phyloP scores from a whole-genome alignment of 2,888 invertebrate species.

The Gryllus longicercus region DNA sequence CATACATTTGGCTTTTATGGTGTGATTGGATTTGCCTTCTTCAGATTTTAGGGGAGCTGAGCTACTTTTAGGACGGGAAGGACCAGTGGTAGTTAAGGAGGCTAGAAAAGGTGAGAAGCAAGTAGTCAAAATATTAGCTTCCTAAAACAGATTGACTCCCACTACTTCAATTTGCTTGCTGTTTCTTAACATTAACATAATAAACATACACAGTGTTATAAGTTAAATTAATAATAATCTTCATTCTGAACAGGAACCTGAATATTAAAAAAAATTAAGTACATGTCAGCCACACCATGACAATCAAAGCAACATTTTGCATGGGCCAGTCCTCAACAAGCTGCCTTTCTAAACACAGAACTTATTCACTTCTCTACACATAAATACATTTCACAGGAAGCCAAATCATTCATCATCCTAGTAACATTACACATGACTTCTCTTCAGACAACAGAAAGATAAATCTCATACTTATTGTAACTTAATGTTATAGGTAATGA shows the following conservation, averaged over 20 bases:
- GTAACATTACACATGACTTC: too few species aligned
- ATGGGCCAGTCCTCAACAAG: background rate
- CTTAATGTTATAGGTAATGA: too few species aligned
- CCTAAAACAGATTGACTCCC: slow-evolving; percentile 25
- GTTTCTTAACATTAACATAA: slow-evolving; percentile 12
- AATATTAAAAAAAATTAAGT: background rate
- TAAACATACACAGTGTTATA: slow-evolving; percentile 17
- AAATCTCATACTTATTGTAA: too few species aligned
- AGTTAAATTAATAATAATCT: background rate
- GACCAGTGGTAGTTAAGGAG: slow-evolving; percentile 70
- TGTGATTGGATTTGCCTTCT: slow-evolving; percentile 37
- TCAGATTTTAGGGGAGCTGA: slow-evolving; percentile 53
- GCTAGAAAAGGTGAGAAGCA: slow-evolving; percentile 58
- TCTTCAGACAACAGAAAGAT: too few species aligned
- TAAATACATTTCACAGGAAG: background rate
- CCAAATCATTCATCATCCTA: background rate
- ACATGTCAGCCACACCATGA: slow-evolving; percentile 17
- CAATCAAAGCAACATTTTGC: slow-evolving; percentile 1
- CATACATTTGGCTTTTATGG: slow-evolving; percentile 38
- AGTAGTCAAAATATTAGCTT: slow-evolving; percentile 40
- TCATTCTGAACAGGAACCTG: background rate
- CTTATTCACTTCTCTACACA: background rate
- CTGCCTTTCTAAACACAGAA: background rate
- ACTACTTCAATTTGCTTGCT: slow-evolving; percentile 17
- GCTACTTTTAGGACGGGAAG: slow-evolving; percentile 66